Conservation (phyloP, 1,140 invertebrate genomes). For the Laodelphax striatellus region DNA sequence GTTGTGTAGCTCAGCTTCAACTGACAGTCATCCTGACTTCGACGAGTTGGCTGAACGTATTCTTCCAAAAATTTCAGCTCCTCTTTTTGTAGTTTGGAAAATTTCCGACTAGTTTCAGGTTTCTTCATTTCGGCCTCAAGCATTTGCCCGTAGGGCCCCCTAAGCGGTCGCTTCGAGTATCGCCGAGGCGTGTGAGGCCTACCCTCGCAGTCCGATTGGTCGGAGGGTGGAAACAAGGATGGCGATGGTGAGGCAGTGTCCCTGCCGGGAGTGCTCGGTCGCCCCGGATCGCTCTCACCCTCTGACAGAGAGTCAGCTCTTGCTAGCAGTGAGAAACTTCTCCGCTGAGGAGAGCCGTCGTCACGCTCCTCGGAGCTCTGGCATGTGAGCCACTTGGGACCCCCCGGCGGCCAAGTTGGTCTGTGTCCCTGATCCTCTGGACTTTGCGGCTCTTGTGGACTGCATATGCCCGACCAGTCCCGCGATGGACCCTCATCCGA, state of each 20-base stretch:
- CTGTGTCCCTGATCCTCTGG: slow-evolving; percentile 28
- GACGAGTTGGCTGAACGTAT: slow-evolving; percentile 26
- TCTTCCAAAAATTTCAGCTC: slow-evolving; percentile 42
- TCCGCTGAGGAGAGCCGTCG: slow-evolving; percentile 29
- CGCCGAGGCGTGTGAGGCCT: slow-evolving; percentile 31
- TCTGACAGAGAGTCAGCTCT: slow-evolving; percentile 43
- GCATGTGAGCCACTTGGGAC: slow-evolving; percentile 35
- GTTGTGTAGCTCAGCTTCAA: slow-evolving; percentile 25
- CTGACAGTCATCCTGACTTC: slow-evolving; percentile 36
- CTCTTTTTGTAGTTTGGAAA: slow-evolving; percentile 37
- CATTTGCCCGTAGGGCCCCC: slow-evolving; percentile 73
- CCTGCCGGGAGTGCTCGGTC: slow-evolving; percentile 19
- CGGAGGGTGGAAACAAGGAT: slow-evolving; percentile 29
- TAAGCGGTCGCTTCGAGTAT: slow-evolving; percentile 59
- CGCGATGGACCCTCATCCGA: slow-evolving; percentile 8
- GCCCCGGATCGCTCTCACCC: slow-evolving; percentile 37
- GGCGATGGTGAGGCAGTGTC: slow-evolving; percentile 27
- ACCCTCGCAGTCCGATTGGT: slow-evolving; percentile 42
- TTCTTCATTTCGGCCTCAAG: slow-evolving; percentile 72
- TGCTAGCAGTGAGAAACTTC: slow-evolving; percentile 19
- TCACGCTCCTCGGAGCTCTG: slow-evolving; percentile 62
- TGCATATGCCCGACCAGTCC: slow-evolving; percentile 18
- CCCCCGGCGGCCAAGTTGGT: slow-evolving; percentile 5
- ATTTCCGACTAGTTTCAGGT: slow-evolving; percentile 36
- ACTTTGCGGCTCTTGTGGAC: slow-evolving; percentile 37